Evolutionary conservation across 2,888 invertebrate genomes (phyloP).

Genomic region (Platypus cylindrus): DNA sequence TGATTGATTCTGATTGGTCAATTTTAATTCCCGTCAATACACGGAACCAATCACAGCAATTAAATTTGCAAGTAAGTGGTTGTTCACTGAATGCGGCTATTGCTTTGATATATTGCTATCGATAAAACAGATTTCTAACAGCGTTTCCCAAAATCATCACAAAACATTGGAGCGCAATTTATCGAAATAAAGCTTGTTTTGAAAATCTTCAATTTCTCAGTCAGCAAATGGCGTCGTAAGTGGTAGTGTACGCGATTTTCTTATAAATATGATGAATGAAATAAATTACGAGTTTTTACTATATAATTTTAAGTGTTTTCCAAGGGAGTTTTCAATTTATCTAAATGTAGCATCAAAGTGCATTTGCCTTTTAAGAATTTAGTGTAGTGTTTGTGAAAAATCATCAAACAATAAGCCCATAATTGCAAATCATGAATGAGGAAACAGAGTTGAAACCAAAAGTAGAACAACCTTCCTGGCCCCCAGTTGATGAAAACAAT

Average conservation of each 20-base stretch:
- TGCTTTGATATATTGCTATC: too few species aligned
- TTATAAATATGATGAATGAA: conserved; percentile 34
- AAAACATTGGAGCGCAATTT: too few species aligned
- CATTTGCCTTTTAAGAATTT: conserved; percentile 8
- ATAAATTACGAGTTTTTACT: conserved; percentile 21
- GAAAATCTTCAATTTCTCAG: conserved; percentile 29
- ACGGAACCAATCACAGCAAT: too few species aligned
- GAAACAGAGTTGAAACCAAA: conserved; percentile 29
- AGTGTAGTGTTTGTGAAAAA: conserved; percentile 17
- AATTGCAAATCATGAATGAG: conserved; percentile 32
- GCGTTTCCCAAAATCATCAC: too few species aligned
- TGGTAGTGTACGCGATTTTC: conserved; percentile 34
- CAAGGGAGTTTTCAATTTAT: conserved; percentile 10
- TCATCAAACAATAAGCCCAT: conserved; percentile 18
- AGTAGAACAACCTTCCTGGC: conserved; percentile 31
- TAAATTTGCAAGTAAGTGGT: too few species aligned
- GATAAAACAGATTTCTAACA: too few species aligned
- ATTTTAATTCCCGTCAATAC: too few species aligned
- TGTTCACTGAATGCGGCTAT: too few species aligned
- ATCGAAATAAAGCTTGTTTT: conserved; percentile 20
- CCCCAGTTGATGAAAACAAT: conserved; percentile 28
- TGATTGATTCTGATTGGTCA: too few species aligned
- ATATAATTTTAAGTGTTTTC: conserved; percentile 11
- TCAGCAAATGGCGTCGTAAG: conserved; percentile 38
- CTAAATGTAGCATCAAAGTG: conserved; percentile 10